These are phyloP conservation scores for Enteromius paludinosus DNA, from an alignment of 2,797 vertebrate species.

Conservation along the genomic window DNA sequence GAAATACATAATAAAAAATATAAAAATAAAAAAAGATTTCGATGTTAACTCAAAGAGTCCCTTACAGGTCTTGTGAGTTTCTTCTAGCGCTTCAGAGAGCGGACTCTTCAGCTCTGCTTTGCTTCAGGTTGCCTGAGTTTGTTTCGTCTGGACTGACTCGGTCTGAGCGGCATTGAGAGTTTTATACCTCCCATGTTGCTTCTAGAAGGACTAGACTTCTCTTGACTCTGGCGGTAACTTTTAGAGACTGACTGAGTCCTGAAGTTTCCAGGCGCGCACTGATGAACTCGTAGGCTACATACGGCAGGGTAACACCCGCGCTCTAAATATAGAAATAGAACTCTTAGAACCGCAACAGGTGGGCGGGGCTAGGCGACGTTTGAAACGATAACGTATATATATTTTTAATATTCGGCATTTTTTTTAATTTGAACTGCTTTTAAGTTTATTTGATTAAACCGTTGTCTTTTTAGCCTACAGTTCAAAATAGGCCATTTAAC, in stretches of 20 bases:
- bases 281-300: background rate
- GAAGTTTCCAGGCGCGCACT: slow-evolving; percentile 35
- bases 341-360: background rate
- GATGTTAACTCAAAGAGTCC: background rate
- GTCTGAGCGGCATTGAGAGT: background rate
- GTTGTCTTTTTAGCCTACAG: background rate
- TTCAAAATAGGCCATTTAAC: background rate
- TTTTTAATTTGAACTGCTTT: background rate
- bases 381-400: background rate
- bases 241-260: slow-evolving; percentile 19
- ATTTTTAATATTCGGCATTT: background rate
- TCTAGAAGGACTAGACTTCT: slow-evolving; percentile 38
- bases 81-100: background rate
- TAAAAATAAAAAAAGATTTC: background rate
- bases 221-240: slow-evolving; percentile 30
- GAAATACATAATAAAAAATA: background rate
- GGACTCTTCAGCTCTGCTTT: background rate
- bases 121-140: background rate
- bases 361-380: background rate
- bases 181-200: slow-evolving; percentile 31
- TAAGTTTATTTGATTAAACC: background rate
- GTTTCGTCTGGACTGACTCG: slow-evolving; percentile 11
- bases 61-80: slow-evolving; percentile 18
- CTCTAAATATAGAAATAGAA: background rate
- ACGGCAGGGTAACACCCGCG: no score